These are phyloP conservation scores for Doris montereyensis DNA, from an alignment of 2,888 invertebrate genomes.

Conservation along the genomic window DNA sequence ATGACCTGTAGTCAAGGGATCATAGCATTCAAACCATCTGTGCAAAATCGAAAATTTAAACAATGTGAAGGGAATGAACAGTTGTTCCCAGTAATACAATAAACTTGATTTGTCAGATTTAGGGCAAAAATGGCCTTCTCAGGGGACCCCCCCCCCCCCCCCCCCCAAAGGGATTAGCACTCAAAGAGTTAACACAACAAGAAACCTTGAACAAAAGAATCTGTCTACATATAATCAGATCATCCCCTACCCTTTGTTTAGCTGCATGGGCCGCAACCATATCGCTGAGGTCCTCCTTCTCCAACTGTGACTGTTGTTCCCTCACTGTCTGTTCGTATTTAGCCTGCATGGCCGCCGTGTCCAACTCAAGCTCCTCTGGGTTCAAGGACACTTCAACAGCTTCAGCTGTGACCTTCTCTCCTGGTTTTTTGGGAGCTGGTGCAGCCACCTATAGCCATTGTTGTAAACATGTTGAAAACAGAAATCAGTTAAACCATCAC, in stretches of 20 bases:
- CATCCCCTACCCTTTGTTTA: constrained; percentile 86
- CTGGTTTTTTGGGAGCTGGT: constrained; percentile 42
- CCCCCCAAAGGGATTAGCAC: no score
- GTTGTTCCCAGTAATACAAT: no score
- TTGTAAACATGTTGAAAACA: background rate
- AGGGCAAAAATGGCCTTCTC: no score
- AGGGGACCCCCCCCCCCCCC: no score
- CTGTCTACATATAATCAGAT: no score
- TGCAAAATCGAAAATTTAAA: no score
- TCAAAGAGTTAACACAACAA: background rate
- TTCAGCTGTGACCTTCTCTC: constrained; percentile 54
- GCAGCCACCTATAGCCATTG: background rate
- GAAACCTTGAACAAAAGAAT: background rate
- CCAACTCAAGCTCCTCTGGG: constrained; percentile 96
- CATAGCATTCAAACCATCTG: no score
- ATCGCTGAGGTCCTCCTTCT: constrained; percentile 96
- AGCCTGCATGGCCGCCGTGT: constrained; percentile 89
- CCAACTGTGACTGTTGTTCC: constrained; percentile 89
- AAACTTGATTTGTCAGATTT: no score
- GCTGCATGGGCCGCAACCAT: constrained; percentile 99
- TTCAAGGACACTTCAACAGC: constrained; percentile 93
- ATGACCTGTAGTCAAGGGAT: no score
- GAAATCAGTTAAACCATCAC: no score
- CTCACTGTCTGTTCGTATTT: constrained; percentile 96
- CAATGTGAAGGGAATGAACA: no score